Base-by-base conservation (phyloP, 2,113 vertebrate species). In the Nycticryphes semicollaris region DNA sequence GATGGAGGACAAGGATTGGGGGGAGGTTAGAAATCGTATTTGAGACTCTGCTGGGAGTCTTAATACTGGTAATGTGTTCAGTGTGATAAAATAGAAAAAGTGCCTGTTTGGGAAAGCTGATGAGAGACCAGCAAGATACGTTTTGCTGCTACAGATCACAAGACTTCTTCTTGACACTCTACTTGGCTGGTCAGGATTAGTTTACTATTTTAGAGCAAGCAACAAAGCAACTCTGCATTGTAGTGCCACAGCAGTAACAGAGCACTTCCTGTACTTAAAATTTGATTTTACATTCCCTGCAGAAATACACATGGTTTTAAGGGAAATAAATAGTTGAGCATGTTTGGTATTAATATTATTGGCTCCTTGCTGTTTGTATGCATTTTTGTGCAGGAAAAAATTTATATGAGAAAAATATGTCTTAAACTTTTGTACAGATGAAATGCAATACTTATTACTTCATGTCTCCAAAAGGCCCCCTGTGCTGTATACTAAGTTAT, bases 261-360 rank as follows among this genome's bases (percentile, higher is more conserved):
- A 91, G 96, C 51, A 66, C 89, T 96, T 95, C 90, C 93, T 93
- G 84, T 48, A 68, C 66, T 95, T 91, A 75, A 94, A 94, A 96
- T 84, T 95, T 56, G 78, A 72, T 96, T 92, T 91, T 82, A 62
- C 45, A 53, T 96, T 91, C 94, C 77, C 81, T 95, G 84, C 87
- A 94, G 94, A 96, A 94, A 89, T 89, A 78, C 96, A 92, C 91
- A 94, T 91, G 89, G 89, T 89, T 96, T 95, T 75, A 57, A 64
- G 64, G 79, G 84, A 95, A 95, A 93, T 94, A 92, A 94, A 84
- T 94, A 74, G 35, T 91, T 93, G 84, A 93, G 70, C 45, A 79
- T 96, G 91, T 89, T 97, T 90, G 84, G 79, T 86, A 96, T 96
- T 93, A 95, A 80, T 93, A 79, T 84, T 66, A 94, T 59, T 95